Evolutionary conservation across 1,140 invertebrate genomes (phyloP).

Genomic region (Leptonema lineaticorne): DNA sequence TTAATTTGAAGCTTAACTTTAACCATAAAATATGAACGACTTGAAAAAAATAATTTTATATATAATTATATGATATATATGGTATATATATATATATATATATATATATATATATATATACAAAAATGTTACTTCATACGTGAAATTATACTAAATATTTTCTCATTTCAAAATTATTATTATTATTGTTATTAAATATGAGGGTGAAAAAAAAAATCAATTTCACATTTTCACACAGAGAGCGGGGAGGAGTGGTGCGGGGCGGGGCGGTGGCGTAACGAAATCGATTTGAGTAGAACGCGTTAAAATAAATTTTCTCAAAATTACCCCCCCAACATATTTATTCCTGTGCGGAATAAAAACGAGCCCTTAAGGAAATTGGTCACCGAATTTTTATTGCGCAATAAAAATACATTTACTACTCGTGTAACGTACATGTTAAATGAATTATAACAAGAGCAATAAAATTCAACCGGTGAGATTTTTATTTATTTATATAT

Average conservation of each 20-base stretch:
- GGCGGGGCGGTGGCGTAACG: too few species aligned
- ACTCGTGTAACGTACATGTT: conserved; percentile 2
- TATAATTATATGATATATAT: too few species aligned
- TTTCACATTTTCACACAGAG: too few species aligned
- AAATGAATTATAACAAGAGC: background rate
- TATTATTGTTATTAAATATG: too few species aligned
- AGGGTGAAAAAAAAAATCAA: too few species aligned
- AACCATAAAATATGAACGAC: too few species aligned
- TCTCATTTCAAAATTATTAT: too few species aligned
- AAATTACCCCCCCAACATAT: conserved; percentile 12
- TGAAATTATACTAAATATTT: background rate
- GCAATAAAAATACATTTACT: conserved; percentile 8
- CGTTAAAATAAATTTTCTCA: conserved; percentile 8
- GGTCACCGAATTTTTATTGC: conserved; percentile 12
- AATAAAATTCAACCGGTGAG: background rate
- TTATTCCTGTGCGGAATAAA: background rate
- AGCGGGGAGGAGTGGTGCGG: too few species aligned
- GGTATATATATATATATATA: background rate
- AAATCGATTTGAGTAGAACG: too few species aligned
- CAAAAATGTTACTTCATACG: background rate
- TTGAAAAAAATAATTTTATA: too few species aligned
- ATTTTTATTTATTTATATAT: background rate
- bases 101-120: background rate
- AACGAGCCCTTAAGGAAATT: conserved; percentile 16
- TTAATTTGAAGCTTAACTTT: too few species aligned